Evolutionary conservation across 92 coral and sea anemone genomes (phyloP).

Genomic region (Phymanthus crucifer): DNA sequence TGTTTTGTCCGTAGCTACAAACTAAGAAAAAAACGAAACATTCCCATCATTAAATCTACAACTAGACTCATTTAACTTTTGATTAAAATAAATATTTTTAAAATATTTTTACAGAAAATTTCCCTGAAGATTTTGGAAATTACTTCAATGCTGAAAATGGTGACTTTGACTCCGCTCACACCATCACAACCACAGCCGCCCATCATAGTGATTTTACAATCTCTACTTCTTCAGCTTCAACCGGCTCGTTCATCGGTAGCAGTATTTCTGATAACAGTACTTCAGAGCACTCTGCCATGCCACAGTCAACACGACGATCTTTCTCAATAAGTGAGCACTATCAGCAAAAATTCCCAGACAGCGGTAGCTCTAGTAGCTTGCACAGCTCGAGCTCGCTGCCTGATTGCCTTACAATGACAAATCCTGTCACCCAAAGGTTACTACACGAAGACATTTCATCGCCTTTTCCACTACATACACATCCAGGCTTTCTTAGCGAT

Average conservation of each 20-base stretch:
- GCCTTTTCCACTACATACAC: not conserved
- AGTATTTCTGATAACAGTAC: constrained; percentile 8
- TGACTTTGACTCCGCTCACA: not conserved
- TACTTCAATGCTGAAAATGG: not conserved
- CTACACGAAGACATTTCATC: not conserved
- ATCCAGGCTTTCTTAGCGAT: not conserved
- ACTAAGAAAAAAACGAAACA: too few relatives aligned
- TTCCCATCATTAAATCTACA: too few relatives aligned
- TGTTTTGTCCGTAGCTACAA: too few relatives aligned
- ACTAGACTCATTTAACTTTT: too few relatives aligned
- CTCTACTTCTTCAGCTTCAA: constrained; percentile 24
- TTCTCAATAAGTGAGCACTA: not conserved
- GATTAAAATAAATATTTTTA: too few relatives aligned
- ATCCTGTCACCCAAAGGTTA: not conserved
- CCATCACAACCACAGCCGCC: not conserved
- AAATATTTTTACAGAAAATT: constrained; percentile 10
- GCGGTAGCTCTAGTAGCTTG: constrained; percentile 14
- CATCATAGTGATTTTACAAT: constrained; percentile 8
- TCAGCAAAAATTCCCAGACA: not conserved
- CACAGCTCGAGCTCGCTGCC: constrained; percentile 20
- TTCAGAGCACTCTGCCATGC: not conserved
- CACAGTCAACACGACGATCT: not conserved
- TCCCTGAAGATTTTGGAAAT: constrained; percentile 11
- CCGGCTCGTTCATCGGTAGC: constrained; percentile 20
- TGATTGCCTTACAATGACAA: not conserved